Base-by-base conservation (phyloP, 1,140 invertebrate genomes). In the Sinonovacula constricta region DNA sequence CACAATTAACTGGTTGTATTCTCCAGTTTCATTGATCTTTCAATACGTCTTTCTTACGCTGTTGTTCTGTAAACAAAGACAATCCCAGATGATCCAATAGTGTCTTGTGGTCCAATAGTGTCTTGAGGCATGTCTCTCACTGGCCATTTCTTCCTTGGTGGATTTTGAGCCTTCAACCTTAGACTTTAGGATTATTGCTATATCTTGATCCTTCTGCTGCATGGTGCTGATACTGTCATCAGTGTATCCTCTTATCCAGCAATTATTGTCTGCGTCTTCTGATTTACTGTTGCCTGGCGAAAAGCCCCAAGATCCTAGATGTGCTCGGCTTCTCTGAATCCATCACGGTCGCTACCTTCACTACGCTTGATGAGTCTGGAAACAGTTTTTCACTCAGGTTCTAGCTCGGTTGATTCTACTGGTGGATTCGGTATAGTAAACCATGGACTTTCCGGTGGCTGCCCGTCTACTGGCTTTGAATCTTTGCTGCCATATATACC, bases 241-340 rank as follows among this genome's bases (percentile, higher is more conserved):
- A 39, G 63, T 66, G 34, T 49, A 45, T 49, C 24, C 39, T 4
- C 22, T 18, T 49, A 51, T n/a, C 63, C 63, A 66, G 12, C 5
- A n/a, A 22, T 1, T 18, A 51, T 22, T 22, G 22, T 22, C 22
- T 1, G 15, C 15, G 1, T n/a, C n/a, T n/a, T n/a, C n/a, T n/a
- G n/a, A 66, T 22, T 49, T 33, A 14, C 2, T 45, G 18, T 10
- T 28, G 24, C 3, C 24, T 26, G 14, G 7, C 7, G 34, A 14
- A 28, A 26, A 0, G 33, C 15, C 18, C n/a, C n/a, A n/a, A n/a
- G n/a, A n/a, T n/a, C 24, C n/a, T 24, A 30, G 36, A 45, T 18
- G 45, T 45, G 24, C 36, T 26, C 5, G 36, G 36, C 33, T 66
- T n/a, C 14, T 30, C n/a, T 7, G 0, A 1, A n/a, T n/a, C n/a